Evolutionary conservation across 1,140 invertebrate species (phyloP).

Genomic region (Calycopis cecrops): DNA sequence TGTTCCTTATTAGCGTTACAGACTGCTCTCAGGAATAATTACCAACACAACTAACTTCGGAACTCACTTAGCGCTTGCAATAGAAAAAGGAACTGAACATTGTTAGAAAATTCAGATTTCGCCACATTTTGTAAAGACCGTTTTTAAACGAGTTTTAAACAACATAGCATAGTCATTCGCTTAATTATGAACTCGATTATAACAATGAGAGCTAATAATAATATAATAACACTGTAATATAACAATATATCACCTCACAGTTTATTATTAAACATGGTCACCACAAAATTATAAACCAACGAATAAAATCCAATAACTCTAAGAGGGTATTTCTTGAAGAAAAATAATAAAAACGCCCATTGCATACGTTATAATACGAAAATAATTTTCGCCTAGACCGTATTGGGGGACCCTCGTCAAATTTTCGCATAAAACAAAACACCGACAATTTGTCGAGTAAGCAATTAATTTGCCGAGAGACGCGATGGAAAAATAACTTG

Average conservation of each 20-base stretch:
- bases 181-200: too few species aligned
- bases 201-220: too few species aligned
- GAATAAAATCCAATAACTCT: too few species aligned
- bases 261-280: too few species aligned
- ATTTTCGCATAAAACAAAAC: conserved; percentile 21
- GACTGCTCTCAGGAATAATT: conserved; percentile 23
- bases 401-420: conserved; percentile 28
- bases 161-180: not conserved
- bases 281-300: too few species aligned
- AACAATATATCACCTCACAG: too few species aligned
- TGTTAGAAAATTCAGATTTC: too few species aligned
- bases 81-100: not conserved
- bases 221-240: too few species aligned
- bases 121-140: not conserved
- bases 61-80: conserved; percentile 17
- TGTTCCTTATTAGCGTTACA: conserved; percentile 10
- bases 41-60: conserved; percentile 18
- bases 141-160: not conserved
- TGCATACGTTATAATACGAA: conserved; percentile 10
- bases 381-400: conserved; percentile 14
- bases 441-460: conserved; percentile 28
- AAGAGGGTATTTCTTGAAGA: not conserved
- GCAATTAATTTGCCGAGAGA: conserved; percentile 30
- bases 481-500: conserved; percentile 29
- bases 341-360: not conserved